These are phyloP conservation scores for Echiichthys vipera DNA, from an alignment of 2,797 vertebrate species.

Conservation along the genomic window DNA sequence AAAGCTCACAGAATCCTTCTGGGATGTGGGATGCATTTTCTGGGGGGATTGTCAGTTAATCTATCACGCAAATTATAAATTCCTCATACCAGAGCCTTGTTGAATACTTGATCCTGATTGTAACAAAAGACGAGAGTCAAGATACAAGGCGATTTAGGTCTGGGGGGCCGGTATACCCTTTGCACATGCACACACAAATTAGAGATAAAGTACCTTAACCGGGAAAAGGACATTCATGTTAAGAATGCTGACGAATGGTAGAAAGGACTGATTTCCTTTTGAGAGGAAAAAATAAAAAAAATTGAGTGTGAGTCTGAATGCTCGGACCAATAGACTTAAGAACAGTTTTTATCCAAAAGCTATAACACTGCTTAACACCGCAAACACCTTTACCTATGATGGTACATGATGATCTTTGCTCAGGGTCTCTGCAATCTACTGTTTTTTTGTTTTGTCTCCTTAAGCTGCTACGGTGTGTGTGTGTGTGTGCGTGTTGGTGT, in stretches of 20 bases:
- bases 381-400: too few species aligned
- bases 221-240: not conserved
- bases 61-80: conserved; percentile 38
- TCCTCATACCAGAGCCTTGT: not conserved
- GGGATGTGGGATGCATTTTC: conserved; percentile 25
- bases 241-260: conserved; percentile 2
- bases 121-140: not conserved
- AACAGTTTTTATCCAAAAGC: too few species aligned
- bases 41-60: conserved; percentile 30
- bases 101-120: conserved; percentile 24
- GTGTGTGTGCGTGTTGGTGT: too few species aligned
- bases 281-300: too few species aligned
- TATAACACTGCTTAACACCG: too few species aligned
- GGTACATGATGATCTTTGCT: too few species aligned
- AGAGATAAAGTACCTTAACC: conserved; percentile 1
- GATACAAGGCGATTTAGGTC: conserved; percentile 1
- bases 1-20: conserved; percentile 14
- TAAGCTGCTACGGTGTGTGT: too few species aligned
- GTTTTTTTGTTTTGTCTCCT: too few species aligned
- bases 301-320: too few species aligned
- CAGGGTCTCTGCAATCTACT: too few species aligned
- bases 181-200: not conserved
- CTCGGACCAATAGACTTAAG: too few species aligned
- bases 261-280: not conserved
- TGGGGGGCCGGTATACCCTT: too few species aligned